Conservation (phyloP, 2,113 vertebrate species). For the Scolopax mira region DNA sequence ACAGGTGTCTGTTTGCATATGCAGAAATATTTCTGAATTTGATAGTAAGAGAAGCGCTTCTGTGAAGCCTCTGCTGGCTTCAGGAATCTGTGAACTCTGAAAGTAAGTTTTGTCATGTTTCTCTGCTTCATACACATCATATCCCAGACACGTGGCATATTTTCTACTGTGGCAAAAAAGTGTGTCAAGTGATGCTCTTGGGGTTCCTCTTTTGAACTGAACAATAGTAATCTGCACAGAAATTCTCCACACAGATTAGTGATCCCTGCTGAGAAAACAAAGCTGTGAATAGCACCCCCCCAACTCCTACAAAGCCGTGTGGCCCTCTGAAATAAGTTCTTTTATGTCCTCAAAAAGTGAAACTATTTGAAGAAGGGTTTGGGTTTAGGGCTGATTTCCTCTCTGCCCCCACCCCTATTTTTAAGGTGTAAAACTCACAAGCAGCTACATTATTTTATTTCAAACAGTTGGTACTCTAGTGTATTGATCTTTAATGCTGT, state of each 20-base stretch:
- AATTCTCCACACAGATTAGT: background rate
- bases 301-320: background rate
- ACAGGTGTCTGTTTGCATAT: background rate
- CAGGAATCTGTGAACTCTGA: background rate
- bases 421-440: background rate
- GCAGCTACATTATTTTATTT: background rate
- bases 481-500: background rate
- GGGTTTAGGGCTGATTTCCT: background rate
- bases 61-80: background rate
- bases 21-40: background rate
- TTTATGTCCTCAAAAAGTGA: background rate
- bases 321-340: background rate
- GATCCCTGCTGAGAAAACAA: background rate
- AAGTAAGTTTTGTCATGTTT: background rate
- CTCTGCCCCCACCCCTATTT: accelerated
- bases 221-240: background rate
- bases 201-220: background rate
- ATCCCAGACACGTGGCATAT: background rate
- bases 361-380: background rate
- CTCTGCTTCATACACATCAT: background rate
- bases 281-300: background rate
- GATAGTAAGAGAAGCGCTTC: background rate
- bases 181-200: background rate
- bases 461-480: background rate
- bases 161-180: background rate